A percentile compares a stretch with the other conserved stretches of the same genome.
These are phyloP conservation scores for Nematopogon swammerdamellus DNA, from an alignment of 2,888 invertebrate genomes.

Conservation along the genomic window DNA sequence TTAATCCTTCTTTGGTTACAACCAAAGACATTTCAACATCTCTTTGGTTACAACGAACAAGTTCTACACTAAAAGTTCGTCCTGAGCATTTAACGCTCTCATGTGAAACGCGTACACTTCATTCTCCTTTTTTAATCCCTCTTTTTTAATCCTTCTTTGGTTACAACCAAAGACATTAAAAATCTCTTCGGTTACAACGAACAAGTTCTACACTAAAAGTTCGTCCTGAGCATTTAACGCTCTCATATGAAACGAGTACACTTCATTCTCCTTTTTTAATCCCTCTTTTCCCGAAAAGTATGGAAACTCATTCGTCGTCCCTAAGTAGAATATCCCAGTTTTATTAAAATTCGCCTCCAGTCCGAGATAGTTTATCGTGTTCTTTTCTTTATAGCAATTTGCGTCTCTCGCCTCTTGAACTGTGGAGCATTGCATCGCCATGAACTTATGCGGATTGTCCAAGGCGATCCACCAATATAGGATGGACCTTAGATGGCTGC, in stretches of 20 bases:
- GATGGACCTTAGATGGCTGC: conserved; percentile 31
- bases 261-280: conserved; percentile 32
- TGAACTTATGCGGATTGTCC: conserved; percentile 39
- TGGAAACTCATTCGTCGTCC: conserved; percentile 36
- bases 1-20: too few species aligned
- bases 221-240: conserved; percentile 30
- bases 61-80: too few species aligned
- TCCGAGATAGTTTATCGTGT: conserved; percentile 28
- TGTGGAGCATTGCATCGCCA: conserved; percentile 29
- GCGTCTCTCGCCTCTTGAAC: conserved; percentile 37
- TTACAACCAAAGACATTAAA: too few species aligned
- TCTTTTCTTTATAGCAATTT: conserved; percentile 29
- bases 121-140: too few species aligned
- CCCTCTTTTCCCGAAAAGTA: conserved; percentile 36
- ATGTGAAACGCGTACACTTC: too few species aligned
- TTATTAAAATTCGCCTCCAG: conserved; percentile 29
- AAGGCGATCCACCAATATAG: conserved; percentile 43
- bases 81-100: too few species aligned
- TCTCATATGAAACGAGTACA: conserved; percentile 24
- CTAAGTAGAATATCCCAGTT: conserved; percentile 34
- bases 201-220: too few species aligned
- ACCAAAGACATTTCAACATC: too few species aligned
- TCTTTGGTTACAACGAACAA: too few species aligned
- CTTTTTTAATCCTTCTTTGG: too few species aligned
- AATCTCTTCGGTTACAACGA: too few species aligned